These are phyloP conservation scores for Elgaria multicarinata DNA, from an alignment of 2,113 vertebrate species.

Conservation along the genomic window DNA sequence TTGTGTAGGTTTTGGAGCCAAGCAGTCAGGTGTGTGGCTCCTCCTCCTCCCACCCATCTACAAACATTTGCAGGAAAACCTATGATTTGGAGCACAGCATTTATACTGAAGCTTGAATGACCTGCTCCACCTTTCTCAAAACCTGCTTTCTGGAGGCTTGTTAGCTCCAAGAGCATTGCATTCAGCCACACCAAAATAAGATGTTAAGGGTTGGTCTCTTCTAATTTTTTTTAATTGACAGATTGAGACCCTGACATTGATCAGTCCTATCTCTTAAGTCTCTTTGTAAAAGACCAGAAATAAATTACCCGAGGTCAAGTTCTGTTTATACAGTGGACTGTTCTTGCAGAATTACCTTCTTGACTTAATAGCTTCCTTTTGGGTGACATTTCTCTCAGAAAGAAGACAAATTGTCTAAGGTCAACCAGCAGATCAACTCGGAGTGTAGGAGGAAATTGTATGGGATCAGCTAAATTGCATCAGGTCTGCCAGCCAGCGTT, in stretches of 20 bases:
- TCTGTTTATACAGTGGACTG: slow-evolving; percentile 83
- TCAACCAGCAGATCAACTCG: slow-evolving; percentile 79
- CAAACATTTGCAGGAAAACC: slow-evolving; percentile 8
- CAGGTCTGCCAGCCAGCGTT: slow-evolving; percentile 49
- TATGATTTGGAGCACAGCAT: neutral
- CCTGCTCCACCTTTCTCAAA: neutral
- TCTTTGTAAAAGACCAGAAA: slow-evolving; percentile 76
- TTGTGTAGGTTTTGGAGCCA: too few species aligned
- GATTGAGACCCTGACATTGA: slow-evolving; percentile 54
- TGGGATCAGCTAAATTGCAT: slow-evolving; percentile 78
- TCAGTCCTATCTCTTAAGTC: slow-evolving; percentile 69
- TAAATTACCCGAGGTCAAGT: slow-evolving; percentile 83
- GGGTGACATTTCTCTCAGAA: slow-evolving; percentile 81
- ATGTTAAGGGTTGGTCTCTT: neutral
- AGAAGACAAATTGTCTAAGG: slow-evolving; percentile 84
- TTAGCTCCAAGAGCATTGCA: slow-evolving; percentile 24
- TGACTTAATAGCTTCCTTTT: slow-evolving; percentile 90
- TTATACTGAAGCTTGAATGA: neutral
- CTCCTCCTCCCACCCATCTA: rapidly evolving
- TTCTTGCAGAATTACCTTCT: slow-evolving; percentile 82
- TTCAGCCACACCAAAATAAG: slow-evolving; percentile 7
- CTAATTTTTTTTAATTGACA: slow-evolving; percentile 14
- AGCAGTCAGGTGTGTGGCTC: too few species aligned
- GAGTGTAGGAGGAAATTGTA: slow-evolving; percentile 83
- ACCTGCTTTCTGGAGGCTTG: slow-evolving; percentile 7